phyloP scores from a whole-genome alignment of 1,140 invertebrate species.

The Heterodera schachtii region DNA sequence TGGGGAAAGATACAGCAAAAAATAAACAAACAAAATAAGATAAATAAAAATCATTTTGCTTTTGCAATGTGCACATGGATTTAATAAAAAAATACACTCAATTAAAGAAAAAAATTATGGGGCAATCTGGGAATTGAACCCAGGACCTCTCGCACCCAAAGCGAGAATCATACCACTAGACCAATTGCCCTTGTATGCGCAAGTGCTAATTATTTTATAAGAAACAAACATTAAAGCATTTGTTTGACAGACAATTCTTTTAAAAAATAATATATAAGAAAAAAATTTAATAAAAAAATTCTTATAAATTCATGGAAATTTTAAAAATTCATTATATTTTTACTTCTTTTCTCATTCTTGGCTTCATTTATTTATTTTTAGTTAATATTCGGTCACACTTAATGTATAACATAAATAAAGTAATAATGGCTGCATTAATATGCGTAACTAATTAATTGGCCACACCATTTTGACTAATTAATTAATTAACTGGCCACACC shows the following conservation, averaged over 20 bases:
- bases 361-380: too few relatives aligned
- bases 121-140: constrained; percentile 54
- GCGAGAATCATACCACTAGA: constrained; percentile 65
- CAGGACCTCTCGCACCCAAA: constrained; percentile 65
- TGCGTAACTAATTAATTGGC: neutral
- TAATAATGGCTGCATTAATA: too few relatives aligned
- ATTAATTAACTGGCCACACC: too few relatives aligned
- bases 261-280: too few relatives aligned
- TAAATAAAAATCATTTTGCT: neutral
- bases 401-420: too few relatives aligned
- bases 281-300: too few relatives aligned
- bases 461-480: neutral
- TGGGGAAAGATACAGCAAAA: neutral
- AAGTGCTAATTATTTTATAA: neutral
- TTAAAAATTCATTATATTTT: too few relatives aligned
- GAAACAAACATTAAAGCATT: neutral
- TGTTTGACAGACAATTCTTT: too few relatives aligned
- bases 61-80: neutral
- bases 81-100: neutral
- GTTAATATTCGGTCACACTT: too few relatives aligned
- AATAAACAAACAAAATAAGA: neutral
- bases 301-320: too few relatives aligned
- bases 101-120: neutral
- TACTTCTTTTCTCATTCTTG: too few relatives aligned
- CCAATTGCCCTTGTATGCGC: constrained; percentile 31